A percentile compares a stretch with the other conserved stretches of the same genome.
These are phyloP conservation scores for Ginglymostoma cirratum DNA, from an alignment of 2,113 vertebrate genomes.

Conservation along the genomic window DNA sequence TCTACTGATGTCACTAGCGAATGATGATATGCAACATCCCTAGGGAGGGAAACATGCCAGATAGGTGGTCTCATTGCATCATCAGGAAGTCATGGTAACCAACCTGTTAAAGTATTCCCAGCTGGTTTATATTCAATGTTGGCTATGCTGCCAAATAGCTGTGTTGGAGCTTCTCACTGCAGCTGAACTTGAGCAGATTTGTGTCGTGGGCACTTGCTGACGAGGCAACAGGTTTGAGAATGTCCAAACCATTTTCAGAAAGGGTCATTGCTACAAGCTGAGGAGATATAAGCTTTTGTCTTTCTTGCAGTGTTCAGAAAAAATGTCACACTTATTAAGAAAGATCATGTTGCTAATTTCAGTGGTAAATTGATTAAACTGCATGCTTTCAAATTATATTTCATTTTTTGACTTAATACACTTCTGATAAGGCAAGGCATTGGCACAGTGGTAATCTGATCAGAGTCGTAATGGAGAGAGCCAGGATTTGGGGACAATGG, in stretches of 20 bases:
- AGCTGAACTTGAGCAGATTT: neutral
- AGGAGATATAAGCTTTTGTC: neutral
- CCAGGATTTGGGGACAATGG: too few species aligned
- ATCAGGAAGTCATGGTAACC: neutral
- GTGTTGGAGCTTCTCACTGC: neutral
- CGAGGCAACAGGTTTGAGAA: neutral
- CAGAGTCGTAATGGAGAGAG: too few species aligned
- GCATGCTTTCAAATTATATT: neutral
- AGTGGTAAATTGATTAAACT: neutral
- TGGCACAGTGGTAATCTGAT: too few species aligned
- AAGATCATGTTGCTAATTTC: neutral
- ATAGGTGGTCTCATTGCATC: neutral
- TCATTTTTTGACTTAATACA: neutral
- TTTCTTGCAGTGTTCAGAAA: neutral
- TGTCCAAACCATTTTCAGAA: conserved; percentile 7
- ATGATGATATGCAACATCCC: neutral
- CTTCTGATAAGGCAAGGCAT: neutral
- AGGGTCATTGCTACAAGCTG: neutral
- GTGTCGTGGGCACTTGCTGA: neutral
- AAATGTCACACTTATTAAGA: neutral
- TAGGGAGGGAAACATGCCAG: neutral
- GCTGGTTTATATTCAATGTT: neutral
- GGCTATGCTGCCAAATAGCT: neutral
- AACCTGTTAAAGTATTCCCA: conserved; percentile 20
- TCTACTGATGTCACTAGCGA: neutral